Percentiles rank a stretch among this genome's conserved stretches.
These are phyloP conservation scores for Lagodon rhomboides DNA, from an alignment of 2,797 vertebrate species.

Conservation along the genomic window DNA sequence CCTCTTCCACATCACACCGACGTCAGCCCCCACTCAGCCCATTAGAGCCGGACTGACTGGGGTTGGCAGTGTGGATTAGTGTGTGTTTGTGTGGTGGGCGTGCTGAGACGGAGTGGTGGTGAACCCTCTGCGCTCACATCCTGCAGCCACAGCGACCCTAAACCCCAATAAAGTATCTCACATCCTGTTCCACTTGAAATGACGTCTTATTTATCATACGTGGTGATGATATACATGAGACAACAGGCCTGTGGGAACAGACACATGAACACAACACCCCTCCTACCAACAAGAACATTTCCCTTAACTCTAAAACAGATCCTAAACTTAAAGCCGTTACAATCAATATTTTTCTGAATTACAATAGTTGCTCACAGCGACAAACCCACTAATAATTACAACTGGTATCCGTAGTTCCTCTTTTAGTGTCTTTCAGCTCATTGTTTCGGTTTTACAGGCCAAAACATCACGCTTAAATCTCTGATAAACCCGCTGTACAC, in stretches of 20 bases:
- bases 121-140: slow-evolving; percentile 36
- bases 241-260: too few relatives aligned
- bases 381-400: neutral
- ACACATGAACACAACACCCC: neutral
- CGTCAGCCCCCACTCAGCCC: slow-evolving; percentile 55
- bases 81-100: slow-evolving; percentile 49
- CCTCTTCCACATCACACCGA: slow-evolving; percentile 47
- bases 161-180: slow-evolving; percentile 71
- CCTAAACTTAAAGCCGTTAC: neutral
- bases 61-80: slow-evolving; percentile 33
- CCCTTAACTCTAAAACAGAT: neutral
- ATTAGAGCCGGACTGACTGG: slow-evolving; percentile 33
- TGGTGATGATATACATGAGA: neutral
- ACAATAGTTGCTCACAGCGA: neutral
- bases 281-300: neutral
- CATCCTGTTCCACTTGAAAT: slow-evolving; percentile 39
- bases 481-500: neutral
- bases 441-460: too few relatives aligned
- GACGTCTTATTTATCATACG: slow-evolving; percentile 39
- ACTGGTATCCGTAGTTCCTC: neutral
- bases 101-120: slow-evolving; percentile 22
- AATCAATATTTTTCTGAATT: neutral
- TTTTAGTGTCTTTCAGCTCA: neutral
- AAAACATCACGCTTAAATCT: too few relatives aligned
- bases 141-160: slow-evolving; percentile 42